phyloP scores from a whole-genome alignment of 2,888 invertebrate species.

The Tetanocera ferruginea region DNA sequence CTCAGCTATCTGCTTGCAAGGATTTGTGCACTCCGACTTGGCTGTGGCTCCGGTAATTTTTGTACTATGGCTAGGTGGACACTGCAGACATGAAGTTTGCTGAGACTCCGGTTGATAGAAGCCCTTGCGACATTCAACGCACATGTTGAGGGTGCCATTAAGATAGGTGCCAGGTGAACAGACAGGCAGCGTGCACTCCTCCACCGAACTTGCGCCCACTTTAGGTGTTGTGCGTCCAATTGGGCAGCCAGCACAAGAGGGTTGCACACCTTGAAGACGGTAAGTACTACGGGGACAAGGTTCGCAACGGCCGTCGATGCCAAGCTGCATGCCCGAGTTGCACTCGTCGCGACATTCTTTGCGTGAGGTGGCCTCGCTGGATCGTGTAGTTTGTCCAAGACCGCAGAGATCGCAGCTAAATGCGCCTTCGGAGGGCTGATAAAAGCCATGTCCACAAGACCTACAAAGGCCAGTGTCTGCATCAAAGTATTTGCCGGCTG shows the following conservation, averaged over 20 bases:
- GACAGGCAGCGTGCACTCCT: slow-evolving; percentile 93
- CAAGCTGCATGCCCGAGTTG: slow-evolving; percentile 81
- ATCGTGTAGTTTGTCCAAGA: slow-evolving; percentile 91
- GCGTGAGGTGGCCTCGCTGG: slow-evolving; percentile 87
- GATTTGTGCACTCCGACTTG: slow-evolving; percentile 88
- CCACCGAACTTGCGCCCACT: slow-evolving; percentile 84
- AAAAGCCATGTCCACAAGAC: slow-evolving; percentile 94
- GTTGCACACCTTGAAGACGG: slow-evolving; percentile 87
- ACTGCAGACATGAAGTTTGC: slow-evolving; percentile 87
- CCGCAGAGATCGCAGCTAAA: slow-evolving; percentile 91
- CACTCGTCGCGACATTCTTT: slow-evolving; percentile 94
- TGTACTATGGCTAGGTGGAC: slow-evolving; percentile 93
- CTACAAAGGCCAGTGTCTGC: slow-evolving; percentile 89
- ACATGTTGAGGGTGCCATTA: slow-evolving; percentile 87
- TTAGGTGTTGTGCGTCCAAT: slow-evolving; percentile 90
- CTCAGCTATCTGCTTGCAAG: slow-evolving; percentile 83
- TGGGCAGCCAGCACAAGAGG: slow-evolving; percentile 90
- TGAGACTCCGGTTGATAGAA: slow-evolving; percentile 91
- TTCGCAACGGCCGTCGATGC: slow-evolving; percentile 90
- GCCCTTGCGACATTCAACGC: slow-evolving; percentile 89
- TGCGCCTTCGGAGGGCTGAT: slow-evolving; percentile 90
- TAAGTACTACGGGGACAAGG: slow-evolving; percentile 91
- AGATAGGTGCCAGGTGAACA: slow-evolving; percentile 87
- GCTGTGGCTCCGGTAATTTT: slow-evolving; percentile 83
- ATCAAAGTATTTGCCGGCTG: slow-evolving; percentile 94